Base-by-base conservation (phyloP, 2,797 vertebrate genomes). In the Atherinosoma microstoma region DNA sequence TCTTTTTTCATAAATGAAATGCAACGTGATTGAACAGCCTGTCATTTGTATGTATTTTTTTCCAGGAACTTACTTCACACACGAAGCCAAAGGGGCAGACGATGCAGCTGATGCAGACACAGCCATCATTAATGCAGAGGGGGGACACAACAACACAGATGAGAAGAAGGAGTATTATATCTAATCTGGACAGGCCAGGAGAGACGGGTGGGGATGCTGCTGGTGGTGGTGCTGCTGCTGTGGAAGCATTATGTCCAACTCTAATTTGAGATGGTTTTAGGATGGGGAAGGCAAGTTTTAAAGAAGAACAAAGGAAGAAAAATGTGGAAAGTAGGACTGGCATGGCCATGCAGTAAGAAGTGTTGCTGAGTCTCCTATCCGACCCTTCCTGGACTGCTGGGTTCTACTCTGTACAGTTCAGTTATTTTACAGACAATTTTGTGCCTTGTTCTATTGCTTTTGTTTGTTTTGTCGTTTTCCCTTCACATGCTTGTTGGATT, bases 161-260 rank as follows among this genome's bases (percentile, higher is more conserved):
- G 98, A 99, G 92, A 99, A 99, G 95, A 99, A 99, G 92, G 98
- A 99, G 93, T 99, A 99, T 94, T 99, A 98, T 95, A 99, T 99
- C 95, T 99, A 96, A 94, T 88, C 77, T 58, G 87, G 87, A 87
- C 87, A 78, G 91, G 86, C 87, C 87, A 84, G 87, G 87, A 84
- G 84, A 87, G 87, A 79, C 70, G 90, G 83, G 85, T 85, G 83
- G 84, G 86, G 79, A 80, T 78, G 66, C 78, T 79, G 82, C 40
- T 75, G 67, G 57, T 81, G 73, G 57, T 77, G 74, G 70, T 75
- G 82, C 61, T 61, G 82, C 63, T 62, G 79, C 75, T 85, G 78
- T 79, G 58, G 78, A 76, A 88, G 88, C 76, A 82, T 87, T 84
- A 76, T 82, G 87, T 89, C 74, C 76, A 82, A 96, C 94, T 87